Evolutionary conservation across 2,113 vertebrate species (phyloP).

Genomic region (Sceloporus tristichus): DNA sequence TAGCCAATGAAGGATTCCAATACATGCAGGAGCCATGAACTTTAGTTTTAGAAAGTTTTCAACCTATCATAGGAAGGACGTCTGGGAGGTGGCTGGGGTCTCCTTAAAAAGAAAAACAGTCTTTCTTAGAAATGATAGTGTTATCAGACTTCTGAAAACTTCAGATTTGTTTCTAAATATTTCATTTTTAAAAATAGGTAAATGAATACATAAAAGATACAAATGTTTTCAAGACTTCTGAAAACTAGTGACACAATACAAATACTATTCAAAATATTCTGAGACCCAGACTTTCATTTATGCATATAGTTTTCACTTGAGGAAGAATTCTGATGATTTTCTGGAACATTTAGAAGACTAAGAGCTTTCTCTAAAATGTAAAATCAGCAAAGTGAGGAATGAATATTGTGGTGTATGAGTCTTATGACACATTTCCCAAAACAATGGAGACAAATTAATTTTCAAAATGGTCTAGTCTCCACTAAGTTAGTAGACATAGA

Average conservation of each 20-base stretch:
- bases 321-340: conserved; percentile 58
- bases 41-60: no score
- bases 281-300: conserved; percentile 47
- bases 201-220: neutral
- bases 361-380: conserved; percentile 46
- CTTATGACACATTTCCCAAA: conserved; percentile 39
- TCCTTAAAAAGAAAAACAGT: neutral
- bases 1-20: no score
- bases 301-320: conserved; percentile 66
- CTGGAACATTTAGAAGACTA: conserved; percentile 63
- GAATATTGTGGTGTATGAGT: conserved; percentile 47
- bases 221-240: conserved; percentile 34
- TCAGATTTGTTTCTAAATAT: neutral
- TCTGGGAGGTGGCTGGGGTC: neutral
- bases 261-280: conserved; percentile 42
- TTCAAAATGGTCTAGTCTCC: neutral
- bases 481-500: conserved; percentile 27
- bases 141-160: conserved; percentile 31
- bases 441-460: conserved; percentile 25
- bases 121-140: neutral
- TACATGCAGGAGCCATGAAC: no score
- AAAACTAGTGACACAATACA: conserved; percentile 47
- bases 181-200: conserved; percentile 19
- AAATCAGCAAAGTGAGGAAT: conserved; percentile 58
- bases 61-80: neutral